A percentile compares a stretch with the other conserved stretches of the same genome.
Evolutionary conservation across 2,797 vertebrate species (phyloP).

Genomic region (Myripristis murdjan): DNA sequence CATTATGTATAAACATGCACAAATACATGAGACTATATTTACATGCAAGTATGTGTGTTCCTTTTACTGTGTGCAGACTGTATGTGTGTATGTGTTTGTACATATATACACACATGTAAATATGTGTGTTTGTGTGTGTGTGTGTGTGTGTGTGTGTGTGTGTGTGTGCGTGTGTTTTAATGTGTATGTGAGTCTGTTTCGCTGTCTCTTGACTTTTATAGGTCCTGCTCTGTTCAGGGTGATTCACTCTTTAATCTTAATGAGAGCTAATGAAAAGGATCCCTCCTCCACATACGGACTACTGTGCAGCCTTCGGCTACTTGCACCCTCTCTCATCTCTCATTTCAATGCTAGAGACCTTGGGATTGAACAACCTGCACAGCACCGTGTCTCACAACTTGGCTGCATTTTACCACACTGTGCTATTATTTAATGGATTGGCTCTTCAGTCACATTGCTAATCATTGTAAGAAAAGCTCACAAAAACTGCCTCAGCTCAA

Average conservation of each 20-base stretch:
- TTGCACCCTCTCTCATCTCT: conserved; percentile 38
- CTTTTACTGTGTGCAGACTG: neutral
- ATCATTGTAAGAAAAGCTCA: conserved; percentile 64
- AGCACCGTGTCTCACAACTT: conserved; percentile 22
- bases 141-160: conserved; percentile 27
- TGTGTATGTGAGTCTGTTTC: too few species aligned
- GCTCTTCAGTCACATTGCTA: conserved; percentile 65
- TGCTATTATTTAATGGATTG: conserved; percentile 58
- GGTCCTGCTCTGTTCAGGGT: conserved; percentile 45
- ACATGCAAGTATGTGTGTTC: conserved; percentile 24
- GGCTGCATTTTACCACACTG: conserved; percentile 49
- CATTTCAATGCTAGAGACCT: conserved; percentile 56
- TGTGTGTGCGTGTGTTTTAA: conserved; percentile 11
- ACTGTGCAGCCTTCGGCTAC: conserved; percentile 47
- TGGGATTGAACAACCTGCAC: conserved; percentile 60
- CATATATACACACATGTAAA: too few species aligned
- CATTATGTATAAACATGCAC: conserved; percentile 8
- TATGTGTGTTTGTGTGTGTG: too few species aligned
- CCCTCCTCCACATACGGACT: conserved; percentile 50
- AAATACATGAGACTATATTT: neutral
- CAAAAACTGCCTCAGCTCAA: conserved; percentile 57
- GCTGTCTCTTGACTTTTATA: conserved; percentile 44
- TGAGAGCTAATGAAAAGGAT: conserved; percentile 74
- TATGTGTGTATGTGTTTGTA: too few species aligned
- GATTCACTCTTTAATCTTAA: conserved; percentile 71